Base-by-base conservation (phyloP, 2,113 vertebrate genomes). In the Origma solitaria region DNA sequence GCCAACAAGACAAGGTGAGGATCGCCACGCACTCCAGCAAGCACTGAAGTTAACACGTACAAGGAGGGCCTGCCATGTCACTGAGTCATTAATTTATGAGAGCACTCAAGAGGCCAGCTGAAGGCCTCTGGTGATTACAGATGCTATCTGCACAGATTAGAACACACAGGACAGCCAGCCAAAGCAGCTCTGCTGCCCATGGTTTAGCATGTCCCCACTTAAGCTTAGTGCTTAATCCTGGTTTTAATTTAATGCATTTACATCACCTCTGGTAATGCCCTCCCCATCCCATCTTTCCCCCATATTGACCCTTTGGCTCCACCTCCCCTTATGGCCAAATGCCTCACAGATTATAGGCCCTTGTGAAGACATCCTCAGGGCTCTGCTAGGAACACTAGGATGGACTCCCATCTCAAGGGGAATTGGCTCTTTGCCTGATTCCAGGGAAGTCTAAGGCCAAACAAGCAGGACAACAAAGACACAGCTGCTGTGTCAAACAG, bases 221-320 rank as follows among this genome's bases (percentile, higher is more conserved):
- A 61, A 84, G 65, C 87, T 96, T 83, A 94, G 53, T 68, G 82
- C 61, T 72, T 94, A 96, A 96, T 96, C 95, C 85, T 88, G 60
- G 92, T 95, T 96, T 96, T 96, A 96, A 71, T 90, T 94, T 92
- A 95, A 96, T 84, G 65, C 90, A 94, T 94, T 95, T 94, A 92
- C 87, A 95, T 95, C 89, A 91, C 82, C 79, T 80, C 90, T 66
- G 57, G 71, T 90, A 88, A 91, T 71, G 76, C 76, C 60, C n/a
- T 92, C 61, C 38, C 68, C 42, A 92, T 31, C 57, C 79, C 57
- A 81, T 88, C 88, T 56, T 81, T 84, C 85, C 86, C 51, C 33
- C n/a, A 84, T 31, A 88, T 1, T 88, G 93, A 95, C 75, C 92
- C 76, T 83, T 86, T 71, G 82, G 88, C 90, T 95, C 93, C 93